Base-by-base conservation (phyloP, 2,888 invertebrate species). In the Cloeon dipterum region DNA sequence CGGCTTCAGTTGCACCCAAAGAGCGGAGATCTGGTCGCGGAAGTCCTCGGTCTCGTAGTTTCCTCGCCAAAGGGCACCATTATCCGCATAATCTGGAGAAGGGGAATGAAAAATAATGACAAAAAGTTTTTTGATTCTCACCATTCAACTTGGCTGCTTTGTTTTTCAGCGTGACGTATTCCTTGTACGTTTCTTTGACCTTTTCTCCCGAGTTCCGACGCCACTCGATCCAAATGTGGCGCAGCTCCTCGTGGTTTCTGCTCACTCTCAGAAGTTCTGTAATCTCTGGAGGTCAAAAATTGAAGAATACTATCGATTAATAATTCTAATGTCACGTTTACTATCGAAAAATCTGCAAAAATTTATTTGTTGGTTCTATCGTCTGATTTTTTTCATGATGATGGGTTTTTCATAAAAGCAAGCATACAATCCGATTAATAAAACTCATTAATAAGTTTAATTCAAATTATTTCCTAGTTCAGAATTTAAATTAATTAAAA, bases 151-250 rank as follows among this genome's bases (percentile, higher is more conserved):
- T 58, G 10, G 79, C 77, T 2, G 74, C 74, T 53, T 78, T 74
- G 41, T 74, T 74, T 42, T 67, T 65, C 5, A 78, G 51, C 32
- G 63, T 58, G 1, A 77, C 66, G 49, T 78, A 78, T 40, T 68
- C 64, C 29, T 69, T 65, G 50, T 69, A 81, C 42, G 67, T 57
- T 4, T 59, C 50, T 19, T 67, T 64, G 1, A 71, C 64, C 38
- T 63, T 63, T 4, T 74, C 68, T 1, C 76, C 78, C 2, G 69
- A 63, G 1, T 74, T 74, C 8, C 29, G 29, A 45, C 86, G 68
- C 77, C 83, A 89, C 47, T 75, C 68, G 3, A 66, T 52, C 88
- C 88, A 89, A 2, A 70, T 62, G 48, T 81, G 66, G 47, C 72
- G 68, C 44, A 89, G 54, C 49, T 81, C 77, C 11, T 81, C 72